These are phyloP conservation scores for Eulacestoma nigropectus DNA, from an alignment of 2,113 vertebrate species.

Conservation along the genomic window DNA sequence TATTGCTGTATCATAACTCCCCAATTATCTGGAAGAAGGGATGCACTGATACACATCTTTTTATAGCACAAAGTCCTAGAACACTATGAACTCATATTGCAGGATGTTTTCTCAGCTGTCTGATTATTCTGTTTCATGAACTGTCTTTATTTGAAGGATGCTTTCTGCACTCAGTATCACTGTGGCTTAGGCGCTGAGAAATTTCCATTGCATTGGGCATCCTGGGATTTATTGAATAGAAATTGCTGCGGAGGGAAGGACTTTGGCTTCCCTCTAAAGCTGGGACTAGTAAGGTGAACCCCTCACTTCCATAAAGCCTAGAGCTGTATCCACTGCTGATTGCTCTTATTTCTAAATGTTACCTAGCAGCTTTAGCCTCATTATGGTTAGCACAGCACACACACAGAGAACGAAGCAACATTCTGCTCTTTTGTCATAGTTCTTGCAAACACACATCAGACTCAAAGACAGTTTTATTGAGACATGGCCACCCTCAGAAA, in stretches of 20 bases:
- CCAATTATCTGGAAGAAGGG: not conserved
- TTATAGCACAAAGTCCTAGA: not conserved
- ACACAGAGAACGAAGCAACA: not conserved
- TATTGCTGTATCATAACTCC: not conserved
- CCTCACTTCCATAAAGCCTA: not conserved
- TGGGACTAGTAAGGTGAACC: not conserved
- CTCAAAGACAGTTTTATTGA: not conserved
- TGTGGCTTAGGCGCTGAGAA: not conserved
- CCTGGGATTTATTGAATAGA: not conserved
- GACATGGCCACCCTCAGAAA: not conserved
- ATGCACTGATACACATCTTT: not conserved
- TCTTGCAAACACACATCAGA: not conserved
- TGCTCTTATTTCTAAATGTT: not conserved
- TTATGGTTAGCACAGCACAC: not conserved
- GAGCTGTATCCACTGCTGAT: not conserved
- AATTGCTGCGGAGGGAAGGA: not conserved
- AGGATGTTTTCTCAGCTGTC: conserved; percentile 4
- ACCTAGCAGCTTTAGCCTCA: not conserved
- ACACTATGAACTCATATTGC: not conserved
- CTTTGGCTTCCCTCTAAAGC: not conserved
- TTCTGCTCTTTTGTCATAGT: not conserved
- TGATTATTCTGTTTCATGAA: conserved; percentile 5
- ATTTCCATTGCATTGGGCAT: not conserved
- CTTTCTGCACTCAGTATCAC: not conserved
- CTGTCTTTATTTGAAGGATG: not conserved